phyloP scores from a whole-genome alignment of 2,888 invertebrate species.

The Clostera curtula region DNA sequence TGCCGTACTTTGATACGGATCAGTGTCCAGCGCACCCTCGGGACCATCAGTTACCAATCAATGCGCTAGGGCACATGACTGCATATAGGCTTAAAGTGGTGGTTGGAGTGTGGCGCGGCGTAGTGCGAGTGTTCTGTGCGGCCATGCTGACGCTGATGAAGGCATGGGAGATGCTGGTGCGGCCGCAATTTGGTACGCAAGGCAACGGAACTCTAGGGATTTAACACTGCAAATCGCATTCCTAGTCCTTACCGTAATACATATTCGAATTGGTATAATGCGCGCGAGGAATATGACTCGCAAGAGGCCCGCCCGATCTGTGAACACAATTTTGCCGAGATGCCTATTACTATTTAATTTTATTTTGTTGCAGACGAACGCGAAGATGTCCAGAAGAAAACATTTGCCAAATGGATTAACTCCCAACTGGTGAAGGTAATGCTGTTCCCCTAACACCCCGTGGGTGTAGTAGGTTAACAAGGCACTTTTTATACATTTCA shows the following conservation, averaged over 20 bases:
- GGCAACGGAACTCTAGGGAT: too few species aligned
- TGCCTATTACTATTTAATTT: slow-evolving; percentile 4
- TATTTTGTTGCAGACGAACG: slow-evolving; percentile 85
- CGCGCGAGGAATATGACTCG: too few species aligned
- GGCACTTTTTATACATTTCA: slow-evolving; percentile 6
- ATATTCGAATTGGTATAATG: too few species aligned
- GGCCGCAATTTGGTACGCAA: too few species aligned
- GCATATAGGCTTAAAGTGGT: not conserved
- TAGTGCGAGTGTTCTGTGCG: slow-evolving; percentile 1
- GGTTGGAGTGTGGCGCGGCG: not conserved
- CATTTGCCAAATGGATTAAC: slow-evolving; percentile 94
- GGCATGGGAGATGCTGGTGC: slow-evolving; percentile 36
- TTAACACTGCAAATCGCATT: too few species aligned
- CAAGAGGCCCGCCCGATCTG: too few species aligned
- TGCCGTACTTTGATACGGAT: slow-evolving; percentile 9
- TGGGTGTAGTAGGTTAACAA: slow-evolving; percentile 2
- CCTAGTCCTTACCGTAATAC: too few species aligned
- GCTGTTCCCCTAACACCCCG: slow-evolving; percentile 6
- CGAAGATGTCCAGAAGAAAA: slow-evolving; percentile 95
- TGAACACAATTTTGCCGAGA: too few species aligned
- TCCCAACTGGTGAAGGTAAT: slow-evolving; percentile 89
- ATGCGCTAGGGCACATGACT: slow-evolving; percentile 4
- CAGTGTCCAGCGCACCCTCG: slow-evolving; percentile 12
- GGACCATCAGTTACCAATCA: not conserved
- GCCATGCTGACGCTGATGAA: slow-evolving; percentile 45